Conservation (phyloP, 2,113 vertebrate species). For the Fulica atra region DNA sequence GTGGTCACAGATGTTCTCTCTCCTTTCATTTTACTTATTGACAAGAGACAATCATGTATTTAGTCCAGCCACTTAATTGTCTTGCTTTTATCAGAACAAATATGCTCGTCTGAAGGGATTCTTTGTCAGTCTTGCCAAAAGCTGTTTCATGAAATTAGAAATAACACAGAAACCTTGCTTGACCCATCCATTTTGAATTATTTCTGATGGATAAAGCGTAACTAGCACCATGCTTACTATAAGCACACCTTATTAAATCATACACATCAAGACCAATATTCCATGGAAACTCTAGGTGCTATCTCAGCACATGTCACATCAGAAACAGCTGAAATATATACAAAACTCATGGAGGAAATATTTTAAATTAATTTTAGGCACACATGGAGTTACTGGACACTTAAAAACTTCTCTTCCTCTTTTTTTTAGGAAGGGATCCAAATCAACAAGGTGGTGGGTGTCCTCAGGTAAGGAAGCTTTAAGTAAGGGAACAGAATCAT, state of each 20-base stretch:
- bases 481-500: background rate
- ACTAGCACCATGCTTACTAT: background rate
- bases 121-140: background rate
- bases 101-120: background rate
- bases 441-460: background rate
- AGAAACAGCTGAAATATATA: background rate
- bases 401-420: background rate
- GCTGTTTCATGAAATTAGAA: background rate
- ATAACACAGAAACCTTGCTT: background rate
- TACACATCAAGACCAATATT: background rate
- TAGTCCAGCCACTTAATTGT: background rate
- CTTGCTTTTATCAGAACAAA: background rate
- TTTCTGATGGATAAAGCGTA: background rate
- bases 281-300: background rate
- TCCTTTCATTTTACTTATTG: slow-evolving; percentile 16
- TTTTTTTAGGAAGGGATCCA: background rate
- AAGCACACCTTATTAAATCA: background rate
- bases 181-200: background rate
- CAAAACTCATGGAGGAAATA: background rate
- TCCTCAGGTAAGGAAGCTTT: background rate
- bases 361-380: background rate
- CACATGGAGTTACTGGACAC: background rate
- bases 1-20: slow-evolving; percentile 13
- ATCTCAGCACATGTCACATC: background rate
- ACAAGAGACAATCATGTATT: background rate